Evolutionary conservation across 2,888 invertebrate species (phyloP), one percentile per base, ranked within the genome.

Genomic region (Liodrosophila aerea): DNA sequence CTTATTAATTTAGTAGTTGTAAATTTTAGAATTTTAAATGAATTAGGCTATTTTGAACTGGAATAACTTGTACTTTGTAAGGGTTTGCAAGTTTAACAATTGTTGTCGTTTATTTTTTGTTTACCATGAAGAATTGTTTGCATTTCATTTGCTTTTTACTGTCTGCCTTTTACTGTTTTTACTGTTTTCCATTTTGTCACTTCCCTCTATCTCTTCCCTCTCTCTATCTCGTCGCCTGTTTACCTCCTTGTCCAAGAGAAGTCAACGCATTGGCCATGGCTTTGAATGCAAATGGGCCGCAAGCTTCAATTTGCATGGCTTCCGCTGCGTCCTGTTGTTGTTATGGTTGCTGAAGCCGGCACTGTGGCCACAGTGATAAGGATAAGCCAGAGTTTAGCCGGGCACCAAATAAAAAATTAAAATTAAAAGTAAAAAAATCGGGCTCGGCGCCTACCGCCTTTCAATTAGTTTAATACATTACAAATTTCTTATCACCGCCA

Each of bases 381-480:
- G 51, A 57, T 59, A 74, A 57, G 53, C 59, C 53, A 44, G 56
- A 64, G 52, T 50, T 57, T 63, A 68, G 51, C 51, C 41, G 30
- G 30, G 4, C 53, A 34, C 30, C 30, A 34, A n/a, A n/a, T n/a
- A n/a, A 16, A 30, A 30, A 31, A 8, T 18, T 1, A 1, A n/a
- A 27, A 7, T 22, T 5, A 22, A 22, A 22, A 22, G 3, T n/a
- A 2, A 11, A 40, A 18, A 43, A 44, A 29, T 46, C 22, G 57
- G 13, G 47, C 47, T 53, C 58, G 60, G 59, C 63, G 67, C 68
- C 81, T 71, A 83, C 85, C 77, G 80, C 66, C 86, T 84, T 81
- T 81, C 84, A 85, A 85, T 81, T 81, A 85, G 86, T 74, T 81
- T 76, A 80, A 83, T 83, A 76, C 66, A 71, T 70, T 70, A 71